Evolutionary conservation across 2,888 invertebrate species (phyloP), one percentile per base, ranked within the genome.

Genomic region (Chouioia cunea): DNA sequence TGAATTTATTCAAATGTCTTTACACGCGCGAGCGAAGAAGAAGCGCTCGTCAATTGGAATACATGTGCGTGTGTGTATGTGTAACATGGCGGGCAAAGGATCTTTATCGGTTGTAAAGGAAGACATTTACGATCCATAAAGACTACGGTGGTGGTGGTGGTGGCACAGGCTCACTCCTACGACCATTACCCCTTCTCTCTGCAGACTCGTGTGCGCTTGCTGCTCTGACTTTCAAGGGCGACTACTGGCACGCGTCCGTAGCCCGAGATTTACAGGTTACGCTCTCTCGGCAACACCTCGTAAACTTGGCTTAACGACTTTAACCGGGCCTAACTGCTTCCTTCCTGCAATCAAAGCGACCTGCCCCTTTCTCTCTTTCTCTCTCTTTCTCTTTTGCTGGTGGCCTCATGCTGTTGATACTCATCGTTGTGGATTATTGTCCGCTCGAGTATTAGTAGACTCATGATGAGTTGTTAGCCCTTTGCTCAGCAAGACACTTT

Each of bases 81-180:
- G 16, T 12, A 16, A 8, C 4, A 16, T 50, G 6, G 50, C 50
- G 12, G 77, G 79, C 78, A 78, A 76, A 77, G 80, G 81, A 84
- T 85, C 81, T 85, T 85, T 85, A 85, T 85, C 83, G 85, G 83
- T 78, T 82, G 83, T 84, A 84, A 84, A 85, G 82, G 83, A 84
- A 84, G 85, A 85, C 84, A 78, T 85, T 85, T 85, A 85, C 85
- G 85, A 84, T 85, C 85, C 84, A 85, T 85, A 85, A 85, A 85
- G 82, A 81, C 82, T 81, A 82, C 81, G 80, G 80, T 79, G 79
- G 78, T 78, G 77, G 75, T 76, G 76, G 79, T 78, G 77, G 78
- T 75, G 76, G 47, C 47, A 54, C 22, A 22, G 22, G 10, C 12
- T 22, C 56, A 48, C 65, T 65, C 65, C 47, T 64, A 56, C 62